Evolutionary conservation across 1,140 invertebrate species (phyloP), one percentile per base, ranked within the genome.

Genomic region (Choristoneura fumiferana): DNA sequence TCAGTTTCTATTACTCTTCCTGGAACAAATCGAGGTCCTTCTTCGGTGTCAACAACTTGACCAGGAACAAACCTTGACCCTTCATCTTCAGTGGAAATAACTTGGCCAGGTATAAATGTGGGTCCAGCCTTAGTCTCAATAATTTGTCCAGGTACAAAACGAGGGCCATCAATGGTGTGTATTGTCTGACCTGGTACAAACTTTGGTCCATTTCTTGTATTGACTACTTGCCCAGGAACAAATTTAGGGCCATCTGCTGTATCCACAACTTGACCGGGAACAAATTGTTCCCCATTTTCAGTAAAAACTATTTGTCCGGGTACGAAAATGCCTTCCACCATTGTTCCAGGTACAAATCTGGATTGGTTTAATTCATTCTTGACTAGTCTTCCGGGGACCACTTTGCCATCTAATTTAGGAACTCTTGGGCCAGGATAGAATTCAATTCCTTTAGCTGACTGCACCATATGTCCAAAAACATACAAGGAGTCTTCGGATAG

Each of bases 201-300:
- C 71, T 94, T 94, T 0, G 91, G 87, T 17, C 93, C 94, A 35
- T 89, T 90, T 64, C 91, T 90, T 0, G 93, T 94, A 62, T 94
- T 93, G 1, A 95, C 92, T 54, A 94, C 91, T 84, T 94, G 92
- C 1, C 94, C 94, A 15, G 94, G 94, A 9, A 95, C 93, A 76
- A 95, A 95, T 69, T 92, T 91, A 2, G 91, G 85, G 6, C 93
- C 94, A 72, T 86, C 94, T 91, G 8, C 91, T 8, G 93, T 94
- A 69, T 93, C 89, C 12, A 95, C 85, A 9, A 94, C 93, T 87
- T 95, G 93, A 6, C 94, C 94, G 1, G 94, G 94, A n/a, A 95
- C 92, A 76, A 95, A 94, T 60, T 94, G 92, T 74, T 95, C 93
- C 1, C 93, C 93, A 57, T 91, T 92, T 73, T 94, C 92, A 4